Evolutionary conservation across 2,888 invertebrate genomes (phyloP).

Genomic region (Drosophila neutralis): DNA sequence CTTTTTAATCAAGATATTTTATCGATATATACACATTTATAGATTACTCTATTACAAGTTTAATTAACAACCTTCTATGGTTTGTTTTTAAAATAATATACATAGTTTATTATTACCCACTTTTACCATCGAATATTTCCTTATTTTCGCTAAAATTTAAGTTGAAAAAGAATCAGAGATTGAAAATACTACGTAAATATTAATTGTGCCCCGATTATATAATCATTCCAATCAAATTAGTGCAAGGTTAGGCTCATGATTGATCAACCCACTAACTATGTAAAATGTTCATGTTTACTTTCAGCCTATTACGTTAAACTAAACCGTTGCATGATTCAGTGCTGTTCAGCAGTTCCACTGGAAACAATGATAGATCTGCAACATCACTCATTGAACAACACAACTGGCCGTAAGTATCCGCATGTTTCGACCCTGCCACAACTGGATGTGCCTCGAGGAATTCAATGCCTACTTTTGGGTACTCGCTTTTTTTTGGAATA

Average conservation of each 20-base stretch:
- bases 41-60: background rate
- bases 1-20: background rate
- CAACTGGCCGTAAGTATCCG: slow-evolving; percentile 8
- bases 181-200: background rate
- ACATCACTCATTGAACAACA: slow-evolving; percentile 28
- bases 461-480: slow-evolving; percentile 57
- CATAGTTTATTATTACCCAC: background rate
- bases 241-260: background rate
- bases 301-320: slow-evolving; percentile 9
- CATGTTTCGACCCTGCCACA: slow-evolving; percentile 36
- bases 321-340: slow-evolving; percentile 1
- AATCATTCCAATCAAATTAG: background rate
- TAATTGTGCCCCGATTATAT: background rate
- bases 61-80: background rate
- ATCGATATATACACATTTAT: background rate
- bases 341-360: background rate
- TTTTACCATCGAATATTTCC: background rate
- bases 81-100: background rate
- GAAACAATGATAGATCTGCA: slow-evolving; percentile 41
- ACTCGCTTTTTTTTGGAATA: slow-evolving; percentile 35
- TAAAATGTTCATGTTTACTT: slow-evolving; percentile 8
- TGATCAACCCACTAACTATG: slow-evolving; percentile 8
- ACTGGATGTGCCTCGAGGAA: slow-evolving; percentile 33
- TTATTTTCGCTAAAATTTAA: accelerated
- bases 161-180: background rate